Evolutionary conservation across 2,113 vertebrate genomes (phyloP), one percentile per base, ranked within the genome.

Genomic region (Tragelaphus buxtoni): DNA sequence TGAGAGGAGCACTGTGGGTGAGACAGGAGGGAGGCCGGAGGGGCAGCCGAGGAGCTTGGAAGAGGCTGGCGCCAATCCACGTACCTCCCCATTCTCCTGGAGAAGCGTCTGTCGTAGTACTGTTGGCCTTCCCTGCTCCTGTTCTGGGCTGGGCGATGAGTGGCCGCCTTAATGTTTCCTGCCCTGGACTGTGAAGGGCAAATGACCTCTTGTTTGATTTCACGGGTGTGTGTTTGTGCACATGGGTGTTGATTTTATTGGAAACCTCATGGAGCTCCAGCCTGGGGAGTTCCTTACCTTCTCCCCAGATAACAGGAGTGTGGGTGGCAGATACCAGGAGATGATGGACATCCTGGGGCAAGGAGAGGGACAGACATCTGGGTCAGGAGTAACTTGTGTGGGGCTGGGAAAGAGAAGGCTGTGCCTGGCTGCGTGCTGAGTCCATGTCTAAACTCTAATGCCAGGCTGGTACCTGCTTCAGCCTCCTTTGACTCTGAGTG

Each of bases 261-360:
- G 89, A 97, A 92, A 51, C 22, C 22, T 22, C 61, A 39, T 35
- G 39, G 28, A 61, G 91, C 89, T 97, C 30, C 32, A 95, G 60
- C 14, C 82, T 81, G 55, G 47, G 76, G 94, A 82, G 63, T 88
- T 95, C 91, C 65, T 97, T 30, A 88, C 35, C 32, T 30, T 0
- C 79, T 80, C 63, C 77, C 0, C 93, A 76, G 53, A 39, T 53
- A 91, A 81, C 61, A 72, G 47, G 69, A 56, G 26, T 24, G 10
- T 30, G 55, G 0, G 53, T 7, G 2, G 47, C 16, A 47, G 63
- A 14, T 94, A 47, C 10, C 32, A 61, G 83, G 72, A 94, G n/a
- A 45, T 90, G 49, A 82, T 0, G 0, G 47, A 18, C 1, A 0
- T 61, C 65, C 24, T 5, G 4, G 65, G 18, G 30, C 0, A 6